These are phyloP conservation scores for Phyllotis vaccarum DNA, from an alignment of 2,797 vertebrate genomes.

Conservation along the genomic window DNA sequence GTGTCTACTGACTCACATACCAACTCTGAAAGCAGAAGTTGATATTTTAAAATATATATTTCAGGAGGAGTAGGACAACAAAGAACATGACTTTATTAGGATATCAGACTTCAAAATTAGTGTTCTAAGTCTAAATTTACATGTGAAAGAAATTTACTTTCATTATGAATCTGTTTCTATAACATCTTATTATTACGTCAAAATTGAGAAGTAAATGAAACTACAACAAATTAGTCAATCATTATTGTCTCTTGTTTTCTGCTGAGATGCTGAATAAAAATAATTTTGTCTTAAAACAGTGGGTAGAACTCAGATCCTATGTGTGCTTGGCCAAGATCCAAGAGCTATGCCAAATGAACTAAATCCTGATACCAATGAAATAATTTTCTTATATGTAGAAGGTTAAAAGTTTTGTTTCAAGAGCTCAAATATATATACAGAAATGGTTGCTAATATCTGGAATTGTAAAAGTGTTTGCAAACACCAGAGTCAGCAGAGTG, in stretches of 20 bases:
- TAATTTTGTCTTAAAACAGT: neutral
- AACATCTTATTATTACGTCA: neutral
- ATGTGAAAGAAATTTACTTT: neutral
- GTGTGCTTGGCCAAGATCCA: neutral
- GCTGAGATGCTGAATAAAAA: neutral
- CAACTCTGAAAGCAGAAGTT: neutral
- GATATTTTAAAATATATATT: neutral
- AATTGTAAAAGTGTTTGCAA: neutral
- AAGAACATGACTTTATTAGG: neutral
- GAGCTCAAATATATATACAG: neutral
- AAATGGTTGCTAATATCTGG: neutral
- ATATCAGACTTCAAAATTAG: neutral
- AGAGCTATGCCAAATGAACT: neutral
- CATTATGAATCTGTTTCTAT: neutral
- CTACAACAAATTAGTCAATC: neutral
- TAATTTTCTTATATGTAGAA: neutral
- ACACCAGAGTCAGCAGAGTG: neutral
- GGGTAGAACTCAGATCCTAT: neutral
- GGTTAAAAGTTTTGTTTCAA: neutral
- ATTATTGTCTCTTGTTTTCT: neutral
- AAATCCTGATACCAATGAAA: neutral
- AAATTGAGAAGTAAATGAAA: neutral
- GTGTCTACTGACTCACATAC: constrained; percentile 11
- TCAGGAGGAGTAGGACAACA: neutral
- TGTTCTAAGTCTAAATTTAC: neutral